These are phyloP conservation scores for Engystomops pustulosus DNA, from an alignment of 2,113 vertebrate genomes.

Conservation along the genomic window DNA sequence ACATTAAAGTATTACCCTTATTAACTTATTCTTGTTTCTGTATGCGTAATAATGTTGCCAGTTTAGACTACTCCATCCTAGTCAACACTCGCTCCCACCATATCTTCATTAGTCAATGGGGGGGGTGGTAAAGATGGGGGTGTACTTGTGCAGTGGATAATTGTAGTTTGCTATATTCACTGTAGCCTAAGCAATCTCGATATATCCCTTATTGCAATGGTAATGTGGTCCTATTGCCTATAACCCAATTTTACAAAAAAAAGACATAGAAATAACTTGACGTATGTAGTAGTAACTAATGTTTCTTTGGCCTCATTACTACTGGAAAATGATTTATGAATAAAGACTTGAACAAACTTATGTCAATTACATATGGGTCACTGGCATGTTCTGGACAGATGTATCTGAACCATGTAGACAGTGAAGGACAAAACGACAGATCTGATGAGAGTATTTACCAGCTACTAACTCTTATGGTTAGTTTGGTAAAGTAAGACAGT, in stretches of 20 bases:
- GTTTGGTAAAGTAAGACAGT: slow-evolving; percentile 67
- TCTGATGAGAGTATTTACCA: slow-evolving; percentile 45
- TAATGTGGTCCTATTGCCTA: not conserved
- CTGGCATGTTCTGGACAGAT: not conserved
- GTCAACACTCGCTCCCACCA: too few species aligned
- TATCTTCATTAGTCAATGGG: too few species aligned
- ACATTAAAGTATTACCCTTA: too few species aligned
- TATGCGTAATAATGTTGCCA: too few species aligned
- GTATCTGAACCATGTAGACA: slow-evolving; percentile 16
- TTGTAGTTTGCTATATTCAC: not conserved
- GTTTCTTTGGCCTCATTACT: too few species aligned
- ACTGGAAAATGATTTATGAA: not conserved
- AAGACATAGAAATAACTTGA: too few species aligned
- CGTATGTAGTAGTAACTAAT: too few species aligned
- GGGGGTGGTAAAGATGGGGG: too few species aligned
- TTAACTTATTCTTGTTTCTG: too few species aligned
- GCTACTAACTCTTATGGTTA: slow-evolving; percentile 44
- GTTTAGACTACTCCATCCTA: too few species aligned
- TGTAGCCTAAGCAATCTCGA: not conserved
- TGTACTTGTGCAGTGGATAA: too few species aligned
- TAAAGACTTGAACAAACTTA: not conserved
- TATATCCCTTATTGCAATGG: not conserved
- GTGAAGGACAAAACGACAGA: slow-evolving; percentile 28
- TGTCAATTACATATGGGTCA: not conserved
- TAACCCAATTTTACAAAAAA: not conserved